These are phyloP conservation scores for Acronicta psi DNA, from an alignment of 2,888 invertebrate species.

Conservation along the genomic window DNA sequence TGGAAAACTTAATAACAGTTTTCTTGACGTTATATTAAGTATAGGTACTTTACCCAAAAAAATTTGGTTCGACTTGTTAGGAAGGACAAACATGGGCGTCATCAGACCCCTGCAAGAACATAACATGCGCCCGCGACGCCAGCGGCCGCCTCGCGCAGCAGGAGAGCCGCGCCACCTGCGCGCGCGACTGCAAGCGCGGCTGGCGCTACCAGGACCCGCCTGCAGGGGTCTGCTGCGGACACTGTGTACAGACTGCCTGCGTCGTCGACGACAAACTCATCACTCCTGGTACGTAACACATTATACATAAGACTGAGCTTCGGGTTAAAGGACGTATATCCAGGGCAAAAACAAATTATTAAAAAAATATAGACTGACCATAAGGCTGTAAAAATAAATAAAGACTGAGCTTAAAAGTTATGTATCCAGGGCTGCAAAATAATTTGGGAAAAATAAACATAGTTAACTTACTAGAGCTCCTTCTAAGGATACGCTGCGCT, in stretches of 20 bases:
- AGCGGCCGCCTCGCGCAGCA: conserved; percentile 77
- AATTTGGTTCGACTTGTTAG: conserved; percentile 53
- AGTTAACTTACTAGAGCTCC: too few relatives aligned
- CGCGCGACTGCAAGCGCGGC: conserved; percentile 84
- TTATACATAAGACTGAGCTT: too few relatives aligned
- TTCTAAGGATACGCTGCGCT: too few relatives aligned
- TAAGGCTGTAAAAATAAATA: too few relatives aligned
- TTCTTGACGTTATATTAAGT: background rate
- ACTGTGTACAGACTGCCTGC: conserved; percentile 90
- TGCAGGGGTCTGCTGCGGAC: conserved; percentile 89
- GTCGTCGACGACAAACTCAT: conserved; percentile 84
- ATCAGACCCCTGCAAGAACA: conserved; percentile 87
- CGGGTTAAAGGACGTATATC: too few relatives aligned
- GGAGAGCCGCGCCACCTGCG: conserved; percentile 81
- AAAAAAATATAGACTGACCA: too few relatives aligned
- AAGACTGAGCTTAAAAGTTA: too few relatives aligned
- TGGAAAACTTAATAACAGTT: too few relatives aligned
- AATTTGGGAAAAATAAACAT: too few relatives aligned
- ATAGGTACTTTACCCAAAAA: background rate
- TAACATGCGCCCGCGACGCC: conserved; percentile 81
- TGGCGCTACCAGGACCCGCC: conserved; percentile 86
- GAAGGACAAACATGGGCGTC: conserved; percentile 87
- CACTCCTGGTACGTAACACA: conserved; percentile 74
- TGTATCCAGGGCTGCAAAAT: too few relatives aligned
- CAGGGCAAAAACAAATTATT: too few relatives aligned